Conservation (phyloP, 2,888 invertebrate genomes). For the Halocaridina rubra region DNA sequence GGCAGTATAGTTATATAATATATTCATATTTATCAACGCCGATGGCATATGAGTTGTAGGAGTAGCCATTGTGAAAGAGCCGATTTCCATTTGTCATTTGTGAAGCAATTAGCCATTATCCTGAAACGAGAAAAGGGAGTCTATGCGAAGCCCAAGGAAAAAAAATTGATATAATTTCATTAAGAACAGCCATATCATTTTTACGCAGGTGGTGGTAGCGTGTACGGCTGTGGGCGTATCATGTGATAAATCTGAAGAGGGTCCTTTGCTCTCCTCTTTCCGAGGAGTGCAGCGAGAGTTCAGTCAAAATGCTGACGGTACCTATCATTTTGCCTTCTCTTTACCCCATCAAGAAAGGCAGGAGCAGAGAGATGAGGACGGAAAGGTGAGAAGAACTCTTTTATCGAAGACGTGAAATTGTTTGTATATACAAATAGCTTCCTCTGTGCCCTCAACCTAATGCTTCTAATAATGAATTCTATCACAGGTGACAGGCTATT, state of each 20-base stretch:
- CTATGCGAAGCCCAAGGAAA: too few relatives aligned
- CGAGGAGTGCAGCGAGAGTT: background rate
- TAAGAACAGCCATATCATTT: background rate
- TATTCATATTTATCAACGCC: too few relatives aligned
- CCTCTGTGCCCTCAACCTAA: too few relatives aligned
- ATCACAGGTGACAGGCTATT: constrained; percentile 40
- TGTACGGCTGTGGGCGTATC: background rate
- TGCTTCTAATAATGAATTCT: too few relatives aligned
- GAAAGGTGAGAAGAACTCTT: constrained; percentile 35
- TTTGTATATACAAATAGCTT: background rate
- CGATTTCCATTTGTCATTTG: too few relatives aligned
- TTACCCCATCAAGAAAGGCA: constrained; percentile 35
- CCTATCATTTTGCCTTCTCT: constrained; percentile 44
- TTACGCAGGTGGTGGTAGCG: background rate
- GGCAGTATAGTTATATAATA: too few relatives aligned
- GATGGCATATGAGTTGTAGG: too few relatives aligned
- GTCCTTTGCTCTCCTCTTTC: constrained; percentile 47
- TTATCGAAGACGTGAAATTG: too few relatives aligned
- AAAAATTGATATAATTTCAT: background rate
- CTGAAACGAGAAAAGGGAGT: too few relatives aligned
- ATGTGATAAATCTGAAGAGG: background rate
- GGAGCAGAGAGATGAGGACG: constrained; percentile 37
- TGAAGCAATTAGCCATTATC: too few relatives aligned
- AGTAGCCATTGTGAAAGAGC: too few relatives aligned
- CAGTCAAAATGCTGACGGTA: constrained; percentile 9